A percentile compares a stretch with the other conserved stretches of the same genome.
These are phyloP conservation scores for Gerris buenoi DNA, from an alignment of 1,140 invertebrate genomes.

Conservation along the genomic window DNA sequence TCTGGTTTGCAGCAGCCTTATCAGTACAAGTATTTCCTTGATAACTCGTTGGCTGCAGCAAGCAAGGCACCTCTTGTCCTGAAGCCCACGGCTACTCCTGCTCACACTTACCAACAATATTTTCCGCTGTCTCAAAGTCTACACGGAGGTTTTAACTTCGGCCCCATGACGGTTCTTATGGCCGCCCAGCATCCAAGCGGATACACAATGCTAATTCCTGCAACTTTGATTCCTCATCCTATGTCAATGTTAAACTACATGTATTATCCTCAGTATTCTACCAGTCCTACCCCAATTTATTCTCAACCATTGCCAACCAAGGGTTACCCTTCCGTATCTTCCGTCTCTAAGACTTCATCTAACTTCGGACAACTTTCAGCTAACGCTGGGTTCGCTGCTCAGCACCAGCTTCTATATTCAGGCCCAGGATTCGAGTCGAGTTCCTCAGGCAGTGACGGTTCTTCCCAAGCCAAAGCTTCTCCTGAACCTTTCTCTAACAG, in stretches of 20 bases:
- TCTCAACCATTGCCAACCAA: not conserved
- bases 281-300: not conserved
- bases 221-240: not conserved
- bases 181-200: not conserved
- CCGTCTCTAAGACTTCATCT: not conserved
- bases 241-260: not conserved
- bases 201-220: not conserved
- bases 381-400: slow-evolving; percentile 1
- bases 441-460: not conserved
- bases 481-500: not conserved
- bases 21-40: not conserved
- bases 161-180: not conserved
- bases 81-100: not conserved
- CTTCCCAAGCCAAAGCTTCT: not conserved
- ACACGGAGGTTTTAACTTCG: not conserved
- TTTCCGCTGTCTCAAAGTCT: not conserved
- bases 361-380: not conserved
- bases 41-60: not conserved
- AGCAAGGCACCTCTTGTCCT: not conserved
- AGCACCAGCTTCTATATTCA: not conserved
- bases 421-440: not conserved
- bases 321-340: not conserved
- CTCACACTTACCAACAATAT: not conserved
- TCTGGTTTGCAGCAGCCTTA: not conserved
- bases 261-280: not conserved